Evolutionary conservation across 2,888 invertebrate species (phyloP).

Genomic region (Trichogramma evanescens): DNA sequence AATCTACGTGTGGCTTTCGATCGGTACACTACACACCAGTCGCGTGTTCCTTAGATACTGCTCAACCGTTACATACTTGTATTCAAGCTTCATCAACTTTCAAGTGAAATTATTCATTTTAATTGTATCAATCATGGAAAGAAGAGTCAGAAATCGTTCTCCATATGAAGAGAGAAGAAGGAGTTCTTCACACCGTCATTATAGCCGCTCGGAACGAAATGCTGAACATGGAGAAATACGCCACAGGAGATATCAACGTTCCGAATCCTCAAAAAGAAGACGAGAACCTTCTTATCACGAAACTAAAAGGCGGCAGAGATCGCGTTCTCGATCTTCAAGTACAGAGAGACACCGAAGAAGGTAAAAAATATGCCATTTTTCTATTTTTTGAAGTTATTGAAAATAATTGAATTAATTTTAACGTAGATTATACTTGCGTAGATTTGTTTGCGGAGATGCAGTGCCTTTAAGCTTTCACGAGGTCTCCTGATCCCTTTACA

Average conservation of each 20-base stretch:
- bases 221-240: slow-evolving; percentile 30
- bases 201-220: slow-evolving; percentile 39
- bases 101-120: too few relatives aligned
- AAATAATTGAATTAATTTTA: background rate
- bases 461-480: background rate
- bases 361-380: slow-evolving; percentile 6
- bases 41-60: too few relatives aligned
- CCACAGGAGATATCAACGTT: slow-evolving; percentile 28
- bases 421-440: background rate
- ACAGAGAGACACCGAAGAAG: slow-evolving; percentile 67
- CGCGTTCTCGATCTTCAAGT: slow-evolving; percentile 49
- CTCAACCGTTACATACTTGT: too few relatives aligned
- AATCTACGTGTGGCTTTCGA: too few relatives aligned
- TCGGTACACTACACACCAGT: too few relatives aligned
- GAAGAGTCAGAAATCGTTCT: too few relatives aligned
- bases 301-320: slow-evolving; percentile 50
- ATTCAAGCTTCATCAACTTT: too few relatives aligned
- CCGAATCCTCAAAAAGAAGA: slow-evolving; percentile 30
- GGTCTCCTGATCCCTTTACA: background rate
- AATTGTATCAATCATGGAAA: too few relatives aligned
- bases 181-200: slow-evolving; percentile 39
- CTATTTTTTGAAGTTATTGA: background rate
- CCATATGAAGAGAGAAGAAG: too few relatives aligned
- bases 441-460: too few relatives aligned
- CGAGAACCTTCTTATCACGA: slow-evolving; percentile 48